These are phyloP conservation scores for Sarcophaga caerulescens DNA, from an alignment of 2,888 invertebrate species.

Conservation along the genomic window DNA sequence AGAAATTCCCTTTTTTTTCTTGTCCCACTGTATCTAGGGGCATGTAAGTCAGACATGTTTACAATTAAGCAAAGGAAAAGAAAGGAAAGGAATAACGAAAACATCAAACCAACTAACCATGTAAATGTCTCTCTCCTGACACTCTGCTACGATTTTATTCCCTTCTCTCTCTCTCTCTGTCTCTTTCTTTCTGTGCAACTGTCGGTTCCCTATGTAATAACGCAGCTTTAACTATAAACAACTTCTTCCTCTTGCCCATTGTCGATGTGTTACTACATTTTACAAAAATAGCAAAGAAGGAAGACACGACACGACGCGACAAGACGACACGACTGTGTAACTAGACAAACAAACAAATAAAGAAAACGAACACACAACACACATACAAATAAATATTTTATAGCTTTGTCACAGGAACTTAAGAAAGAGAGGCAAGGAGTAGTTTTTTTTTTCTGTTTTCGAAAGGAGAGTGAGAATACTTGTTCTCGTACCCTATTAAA, in stretches of 20 bases:
- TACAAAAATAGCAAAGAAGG: conserved; percentile 31
- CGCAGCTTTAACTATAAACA: not conserved
- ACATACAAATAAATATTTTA: conserved; percentile 18
- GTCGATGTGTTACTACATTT: not conserved
- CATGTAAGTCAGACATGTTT: conserved; percentile 21
- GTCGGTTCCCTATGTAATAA: conserved; percentile 16
- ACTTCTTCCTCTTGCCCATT: not conserved
- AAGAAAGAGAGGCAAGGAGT: not conserved
- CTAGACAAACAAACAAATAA: conserved; percentile 18
- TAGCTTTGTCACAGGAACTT: too few relatives aligned
- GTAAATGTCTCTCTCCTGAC: not conserved
- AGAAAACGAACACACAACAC: too few relatives aligned
- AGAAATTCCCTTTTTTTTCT: not conserved
- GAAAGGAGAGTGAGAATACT: not conserved
- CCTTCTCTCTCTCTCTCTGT: not conserved
- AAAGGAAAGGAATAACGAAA: not conserved
- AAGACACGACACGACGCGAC: not conserved
- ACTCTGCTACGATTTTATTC: not conserved
- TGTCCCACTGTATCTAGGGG: conserved; percentile 29
- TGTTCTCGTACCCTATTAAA: conserved; percentile 29
- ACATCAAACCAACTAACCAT: conserved; percentile 13
- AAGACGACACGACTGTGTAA: not conserved
- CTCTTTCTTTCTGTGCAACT: not conserved
- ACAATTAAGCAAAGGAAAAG: not conserved
- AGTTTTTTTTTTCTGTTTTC: too few relatives aligned